phyloP scores from a whole-genome alignment of 1,140 invertebrate genomes.

The Spodoptera litura region DNA sequence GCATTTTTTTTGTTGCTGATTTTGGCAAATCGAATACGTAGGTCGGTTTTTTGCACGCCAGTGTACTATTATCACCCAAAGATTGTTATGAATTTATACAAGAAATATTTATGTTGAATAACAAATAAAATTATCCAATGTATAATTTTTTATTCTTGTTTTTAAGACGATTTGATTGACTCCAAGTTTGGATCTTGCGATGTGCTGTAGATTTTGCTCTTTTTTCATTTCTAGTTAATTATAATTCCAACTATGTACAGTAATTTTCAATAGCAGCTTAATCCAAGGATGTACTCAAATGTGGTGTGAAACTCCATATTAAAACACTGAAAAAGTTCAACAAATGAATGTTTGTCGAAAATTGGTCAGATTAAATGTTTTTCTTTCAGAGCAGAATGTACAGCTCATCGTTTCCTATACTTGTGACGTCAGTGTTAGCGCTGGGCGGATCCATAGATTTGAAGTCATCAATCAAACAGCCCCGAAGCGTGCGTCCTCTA shows the following conservation, averaged over 20 bases:
- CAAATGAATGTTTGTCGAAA: too few species aligned
- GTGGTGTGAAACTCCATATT: too few species aligned
- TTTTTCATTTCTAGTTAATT: not conserved
- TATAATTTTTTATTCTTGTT: slow-evolving; percentile 59
- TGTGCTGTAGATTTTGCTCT: slow-evolving; percentile 42
- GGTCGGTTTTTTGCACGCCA: slow-evolving; percentile 42
- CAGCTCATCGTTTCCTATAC: slow-evolving; percentile 19
- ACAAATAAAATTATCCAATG: slow-evolving; percentile 84
- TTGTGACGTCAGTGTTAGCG: slow-evolving; percentile 31
- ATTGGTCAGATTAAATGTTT: not conserved
- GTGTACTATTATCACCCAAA: slow-evolving; percentile 82
- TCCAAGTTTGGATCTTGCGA: slow-evolving; percentile 71
- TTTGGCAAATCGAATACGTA: slow-evolving; percentile 24
- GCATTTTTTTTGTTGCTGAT: slow-evolving; percentile 33
- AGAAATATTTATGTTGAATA: slow-evolving; percentile 85
- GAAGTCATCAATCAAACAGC: slow-evolving; percentile 84
- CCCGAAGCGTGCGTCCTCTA: slow-evolving; percentile 79
- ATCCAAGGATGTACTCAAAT: too few species aligned
- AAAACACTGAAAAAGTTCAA: too few species aligned
- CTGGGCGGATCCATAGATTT: slow-evolving; percentile 82
- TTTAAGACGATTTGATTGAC: slow-evolving; percentile 66
- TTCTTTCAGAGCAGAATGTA: slow-evolving; percentile 46
- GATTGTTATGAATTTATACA: slow-evolving; percentile 86
- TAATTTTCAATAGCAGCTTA: too few species aligned
- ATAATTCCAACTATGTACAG: too few species aligned